Percentiles rank a stretch among this genome's conserved stretches.
Conservation (phyloP, 2,888 invertebrate genomes). For the Synanthedon formicaeformis region DNA sequence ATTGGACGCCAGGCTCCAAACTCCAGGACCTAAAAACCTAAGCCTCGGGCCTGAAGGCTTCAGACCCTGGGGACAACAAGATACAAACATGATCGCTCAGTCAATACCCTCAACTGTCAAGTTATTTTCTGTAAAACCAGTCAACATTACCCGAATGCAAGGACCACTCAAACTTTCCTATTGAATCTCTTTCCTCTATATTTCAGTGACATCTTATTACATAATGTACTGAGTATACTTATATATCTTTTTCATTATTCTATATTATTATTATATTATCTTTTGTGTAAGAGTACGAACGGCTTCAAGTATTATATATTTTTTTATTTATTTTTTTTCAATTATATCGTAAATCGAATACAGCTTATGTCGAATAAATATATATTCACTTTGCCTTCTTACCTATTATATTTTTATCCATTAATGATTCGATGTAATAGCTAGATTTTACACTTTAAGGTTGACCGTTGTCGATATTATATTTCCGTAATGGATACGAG, state of each 20-base stretch:
- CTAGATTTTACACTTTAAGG: slow-evolving; percentile 51
- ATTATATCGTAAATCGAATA: slow-evolving; percentile 27
- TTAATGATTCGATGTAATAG: slow-evolving; percentile 61
- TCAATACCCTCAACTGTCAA: background rate
- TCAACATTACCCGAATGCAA: slow-evolving; percentile 66
- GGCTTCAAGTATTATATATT: slow-evolving; percentile 32
- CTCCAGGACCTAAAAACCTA: background rate
- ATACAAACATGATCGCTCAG: background rate
- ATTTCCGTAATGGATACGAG: slow-evolving; percentile 31
- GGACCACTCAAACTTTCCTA: slow-evolving; percentile 85
- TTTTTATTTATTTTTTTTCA: slow-evolving; percentile 6
- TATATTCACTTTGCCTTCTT: slow-evolving; percentile 32
- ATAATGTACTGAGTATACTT: too few species aligned
- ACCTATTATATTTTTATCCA: slow-evolving; percentile 44
- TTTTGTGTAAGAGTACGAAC: slow-evolving; percentile 14
- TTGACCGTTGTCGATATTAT: slow-evolving; percentile 48
- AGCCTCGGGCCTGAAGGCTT: background rate
- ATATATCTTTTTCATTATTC: slow-evolving; percentile 9
- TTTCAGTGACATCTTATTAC: slow-evolving; percentile 16
- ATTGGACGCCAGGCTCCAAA: background rate
- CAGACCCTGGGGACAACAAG: slow-evolving; percentile 22
- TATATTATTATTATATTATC: slow-evolving; percentile 9
- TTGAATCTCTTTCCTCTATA: slow-evolving; percentile 35
- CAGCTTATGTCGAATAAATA: slow-evolving; percentile 44
- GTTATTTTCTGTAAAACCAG: slow-evolving; percentile 5